phyloP scores from a whole-genome alignment of 2,888 invertebrate species.

The Trichogramma dendrolimi region DNA sequence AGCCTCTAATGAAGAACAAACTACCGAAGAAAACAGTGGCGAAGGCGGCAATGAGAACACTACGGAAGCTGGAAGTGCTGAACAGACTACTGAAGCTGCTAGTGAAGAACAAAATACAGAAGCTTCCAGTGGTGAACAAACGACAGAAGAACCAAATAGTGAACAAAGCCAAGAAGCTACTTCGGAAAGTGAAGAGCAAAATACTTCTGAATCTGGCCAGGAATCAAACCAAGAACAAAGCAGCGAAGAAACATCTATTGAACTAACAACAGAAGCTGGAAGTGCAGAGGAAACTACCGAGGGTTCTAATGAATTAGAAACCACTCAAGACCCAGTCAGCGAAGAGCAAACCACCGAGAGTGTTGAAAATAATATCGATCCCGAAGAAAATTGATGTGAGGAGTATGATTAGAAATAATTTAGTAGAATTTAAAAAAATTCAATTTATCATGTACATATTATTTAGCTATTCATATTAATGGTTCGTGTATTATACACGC shows the following conservation, averaged over 20 bases:
- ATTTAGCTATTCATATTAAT: no score
- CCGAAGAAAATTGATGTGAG: constrained; percentile 1
- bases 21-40: not conserved
- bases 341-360: not conserved
- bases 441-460: not conserved
- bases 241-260: no score
- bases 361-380: not conserved
- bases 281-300: no score
- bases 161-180: not conserved
- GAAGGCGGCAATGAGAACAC: not conserved
- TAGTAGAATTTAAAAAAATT: not conserved
- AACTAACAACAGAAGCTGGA: no score
- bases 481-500: no score
- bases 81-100: not conserved
- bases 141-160: constrained; percentile 3
- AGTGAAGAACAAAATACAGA: constrained; percentile 9
- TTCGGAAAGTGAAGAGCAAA: not conserved
- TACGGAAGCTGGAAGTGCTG: not conserved
- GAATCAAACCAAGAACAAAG: not conserved
- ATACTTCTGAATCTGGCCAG: no score
- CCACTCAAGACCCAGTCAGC: not conserved
- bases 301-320: no score
- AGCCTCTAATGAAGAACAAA: not conserved
- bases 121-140: not conserved
- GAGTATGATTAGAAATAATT: no score